Evolutionary conservation across 2,113 vertebrate genomes (phyloP), one percentile per base, ranked within the genome.

Genomic region (Zosterops japonicus): DNA sequence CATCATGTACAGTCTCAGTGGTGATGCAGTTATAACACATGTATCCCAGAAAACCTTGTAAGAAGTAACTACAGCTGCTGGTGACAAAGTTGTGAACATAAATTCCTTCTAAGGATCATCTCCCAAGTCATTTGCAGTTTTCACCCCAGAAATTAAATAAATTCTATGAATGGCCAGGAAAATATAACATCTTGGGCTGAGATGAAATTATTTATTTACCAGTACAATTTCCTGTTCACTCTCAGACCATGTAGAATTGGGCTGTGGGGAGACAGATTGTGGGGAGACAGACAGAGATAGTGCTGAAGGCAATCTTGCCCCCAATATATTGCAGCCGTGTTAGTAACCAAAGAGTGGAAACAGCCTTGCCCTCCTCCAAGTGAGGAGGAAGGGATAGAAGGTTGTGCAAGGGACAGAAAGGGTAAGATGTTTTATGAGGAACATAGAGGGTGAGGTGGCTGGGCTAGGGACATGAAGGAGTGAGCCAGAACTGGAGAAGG

Each of bases 61-160:
- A 0, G 0, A 46, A 28, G 5, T 74, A 70, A n/a, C 31, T 71
- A 42, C 47, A 80, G 25, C 53, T 94, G 46, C 79, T 88, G 20
- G 24, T 69, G 70, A 87, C 65, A 93, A 87, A 85, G 59, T 22
- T 80, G 61, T 61, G 67, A 85, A 85, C 36, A 57, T 25, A 56
- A 79, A 10, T 71, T 59, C n/a, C 44, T 64, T 85, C 35, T 65
- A 79, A 72, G 25, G 31, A 76, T 85, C n/a, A 41, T 49, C 13
- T 92, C 68, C n/a, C 72, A 81, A 35, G 27, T 35, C 29, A 87
- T 20, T 56, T 83, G 6, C 5, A 56, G 35, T 64, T 94, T 95
- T 84, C 15, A 25, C 5, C 83, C 13, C 57, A 36, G 63, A 90
- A 82, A 65, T 71, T 7, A 71, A 89, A 53, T 28, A 46, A 74